A percentile compares a stretch with the other conserved stretches of the same genome.
Evolutionary conservation across 53 echinoderm and acorn worm species (phyloP).

Genomic region (Pentamera pediparva): DNA sequence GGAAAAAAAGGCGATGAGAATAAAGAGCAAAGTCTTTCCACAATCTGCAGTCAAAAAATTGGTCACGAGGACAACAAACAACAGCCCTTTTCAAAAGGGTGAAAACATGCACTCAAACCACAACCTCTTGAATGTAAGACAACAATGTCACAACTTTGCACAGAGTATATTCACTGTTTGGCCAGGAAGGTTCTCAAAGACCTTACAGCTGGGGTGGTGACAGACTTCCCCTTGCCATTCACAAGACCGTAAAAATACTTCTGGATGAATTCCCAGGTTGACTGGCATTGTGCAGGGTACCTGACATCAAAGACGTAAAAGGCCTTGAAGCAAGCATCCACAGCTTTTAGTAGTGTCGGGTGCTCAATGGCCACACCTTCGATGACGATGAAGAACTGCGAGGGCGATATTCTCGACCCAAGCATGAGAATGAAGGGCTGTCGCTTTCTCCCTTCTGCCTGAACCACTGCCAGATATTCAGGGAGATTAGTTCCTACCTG

Average conservation of each 20-base stretch:
- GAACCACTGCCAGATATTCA: constrained; percentile 17
- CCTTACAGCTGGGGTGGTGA: constrained; percentile 50
- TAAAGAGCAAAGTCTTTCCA: no score
- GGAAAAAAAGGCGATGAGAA: no score
- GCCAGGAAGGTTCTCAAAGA: constrained; percentile 46
- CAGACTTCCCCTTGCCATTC: constrained; percentile 49
- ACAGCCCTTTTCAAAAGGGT: no score
- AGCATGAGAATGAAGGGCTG: constrained; percentile 59
- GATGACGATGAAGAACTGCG: constrained; percentile 39
- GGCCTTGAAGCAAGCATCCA: constrained; percentile 50
- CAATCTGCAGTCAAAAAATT: no score
- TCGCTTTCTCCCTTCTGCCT: constrained; percentile 32
- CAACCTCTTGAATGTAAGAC: no score
- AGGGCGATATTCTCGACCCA: constrained; percentile 14
- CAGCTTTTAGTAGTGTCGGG: constrained; percentile 50
- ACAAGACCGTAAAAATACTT: constrained; percentile 45
- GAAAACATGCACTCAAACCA: no score
- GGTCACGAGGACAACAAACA: no score
- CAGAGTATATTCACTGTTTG: constrained; percentile 28
- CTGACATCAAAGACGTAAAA: no score
- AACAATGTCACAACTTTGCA: no score
- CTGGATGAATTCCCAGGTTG: constrained; percentile 68
- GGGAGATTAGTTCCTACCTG: constrained; percentile 49
- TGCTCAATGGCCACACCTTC: constrained; percentile 50
- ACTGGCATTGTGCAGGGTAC: constrained; percentile 43